Base-by-base conservation (phyloP, 35 echinoderm and acorn worm species). In the Eucidaris tribuloides region DNA sequence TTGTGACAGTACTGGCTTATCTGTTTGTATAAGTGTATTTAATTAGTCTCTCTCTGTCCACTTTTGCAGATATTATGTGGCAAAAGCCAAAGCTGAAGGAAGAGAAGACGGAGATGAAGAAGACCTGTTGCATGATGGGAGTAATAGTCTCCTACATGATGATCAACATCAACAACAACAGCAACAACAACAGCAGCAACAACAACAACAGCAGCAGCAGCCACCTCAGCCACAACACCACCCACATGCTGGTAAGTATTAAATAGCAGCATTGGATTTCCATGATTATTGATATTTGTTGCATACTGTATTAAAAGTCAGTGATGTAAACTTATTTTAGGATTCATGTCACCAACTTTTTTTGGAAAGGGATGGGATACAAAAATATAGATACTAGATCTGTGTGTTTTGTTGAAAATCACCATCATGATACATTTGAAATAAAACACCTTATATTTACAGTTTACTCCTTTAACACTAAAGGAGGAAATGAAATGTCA, bases 31-130 rank as follows among this genome's bases (percentile, higher is more conserved):
- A 11, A 72, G n/a, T n/a, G n/a, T n/a, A n/a, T 45, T 6, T 19
- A 7, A 41, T 33, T 38, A 63, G 5, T 39, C 28, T 42, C 6
- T 20, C 25, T 33, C 35, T 30, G 25, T 9, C 30, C 14, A 66
- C 24, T 65, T 65, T 4, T 15, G 29, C 78, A 97, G 94, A 50
- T 97, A 97, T 68, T 97, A 97, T 52, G 94, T 88, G 27, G 89
- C 94, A 45, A 97, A 97, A 58, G 90, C 89, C 0, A 87, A 84
- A 82, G 83, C 78, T 2, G 78, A 83, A 60, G 85, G 62, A 41
- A 77, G 82, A 15, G 62, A 85, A 22, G 89, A 97, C 3, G 84
- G 30, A 5, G 82, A 74, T 9, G 68, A 74, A 74, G 68, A 74
- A 32, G 68, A 74, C 40, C 24, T 74, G 45, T 23, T 45, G 38